Evolutionary conservation across 30 jellyfish, hydroid and myxozoan species (phyloP), one percentile per base, ranked within the genome.

Genomic region (Rhopilema esculentum): DNA sequence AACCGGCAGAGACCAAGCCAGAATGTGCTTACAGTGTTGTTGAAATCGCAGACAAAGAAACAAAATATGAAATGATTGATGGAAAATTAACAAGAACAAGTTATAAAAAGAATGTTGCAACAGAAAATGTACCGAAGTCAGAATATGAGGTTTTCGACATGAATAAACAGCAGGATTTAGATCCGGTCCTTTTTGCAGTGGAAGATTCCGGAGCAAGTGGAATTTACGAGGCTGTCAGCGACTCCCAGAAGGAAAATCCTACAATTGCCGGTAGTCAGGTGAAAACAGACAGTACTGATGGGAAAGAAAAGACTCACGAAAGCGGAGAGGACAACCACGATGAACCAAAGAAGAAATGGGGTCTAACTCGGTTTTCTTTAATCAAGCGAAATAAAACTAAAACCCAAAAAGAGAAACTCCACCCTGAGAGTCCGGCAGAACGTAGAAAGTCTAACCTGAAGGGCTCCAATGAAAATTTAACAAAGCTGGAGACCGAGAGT

Each of bases 191-290:
- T 24, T 77, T 49, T 69, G 87, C 87, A 0, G 80, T 69, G 4
- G 96, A 87, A 48, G 89, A 87, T 72, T 87, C 96, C 19, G 96
- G 96, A 0, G 91, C 90, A 0, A 87, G 96, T 53, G 96, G 96
- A 27, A 70, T 87, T 8, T 87, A 87, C 64, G 96, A 78, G 70
- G 89, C 61, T 77, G 96, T 88, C 17, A 70, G 80, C 0, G 96
- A 88, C 19, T 27, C 68, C 9, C 48, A 70, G 23, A 73, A 12
- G 20, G 16, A 63, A 1, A 64, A 65, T 18, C 72, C 23, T 7
- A 48, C 16, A 0, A 26, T 23, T 1, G 30, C 66, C 16, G 6
- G 15, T 20, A 21, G 25, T 24, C 83, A 63, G 22, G 18, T 33
- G 9, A 70, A 24, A 69, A n/a, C 1, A 6, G 53, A 49, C 16